phyloP scores from a whole-genome alignment of 2,888 invertebrate genomes.

The Drosophila melanocephala region DNA sequence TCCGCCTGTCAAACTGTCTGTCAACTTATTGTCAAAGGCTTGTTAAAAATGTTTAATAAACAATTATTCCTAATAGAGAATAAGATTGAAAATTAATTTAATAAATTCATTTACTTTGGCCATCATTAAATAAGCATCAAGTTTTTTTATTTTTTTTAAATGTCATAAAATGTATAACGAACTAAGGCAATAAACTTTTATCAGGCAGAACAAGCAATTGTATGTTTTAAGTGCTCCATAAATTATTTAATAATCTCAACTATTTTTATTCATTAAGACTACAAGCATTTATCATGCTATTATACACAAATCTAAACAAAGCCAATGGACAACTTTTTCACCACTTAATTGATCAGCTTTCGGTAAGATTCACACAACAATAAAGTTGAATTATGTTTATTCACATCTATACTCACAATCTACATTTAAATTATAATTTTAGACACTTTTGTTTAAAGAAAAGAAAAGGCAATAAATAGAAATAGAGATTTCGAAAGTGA shows the following conservation, averaged over 20 bases:
- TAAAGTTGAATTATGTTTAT: background rate
- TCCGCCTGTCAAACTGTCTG: slow-evolving; percentile 20
- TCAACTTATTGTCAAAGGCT: slow-evolving; percentile 6
- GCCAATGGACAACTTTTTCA: slow-evolving; percentile 8
- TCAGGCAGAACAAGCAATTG: background rate
- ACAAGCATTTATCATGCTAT: background rate
- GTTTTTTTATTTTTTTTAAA: too few relatives aligned
- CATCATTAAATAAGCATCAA: background rate
- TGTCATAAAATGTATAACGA: background rate
- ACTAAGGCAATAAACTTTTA: background rate
- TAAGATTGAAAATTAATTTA: background rate
- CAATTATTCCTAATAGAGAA: background rate
- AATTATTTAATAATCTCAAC: background rate
- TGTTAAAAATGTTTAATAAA: background rate
- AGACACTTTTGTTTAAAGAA: slow-evolving; percentile 25
- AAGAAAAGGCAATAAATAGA: background rate
- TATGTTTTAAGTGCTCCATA: background rate
- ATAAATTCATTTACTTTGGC: background rate
- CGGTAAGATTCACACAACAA: slow-evolving; percentile 1
- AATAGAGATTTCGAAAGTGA: slow-evolving; percentile 65
- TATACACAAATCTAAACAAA: background rate
- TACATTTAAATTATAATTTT: slow-evolving; percentile 35
- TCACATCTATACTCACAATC: background rate
- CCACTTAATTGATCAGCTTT: slow-evolving; percentile 17
- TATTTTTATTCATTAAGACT: background rate